Base-by-base conservation (phyloP, 2,888 invertebrate species). In the Oscheius sp. region DNA sequence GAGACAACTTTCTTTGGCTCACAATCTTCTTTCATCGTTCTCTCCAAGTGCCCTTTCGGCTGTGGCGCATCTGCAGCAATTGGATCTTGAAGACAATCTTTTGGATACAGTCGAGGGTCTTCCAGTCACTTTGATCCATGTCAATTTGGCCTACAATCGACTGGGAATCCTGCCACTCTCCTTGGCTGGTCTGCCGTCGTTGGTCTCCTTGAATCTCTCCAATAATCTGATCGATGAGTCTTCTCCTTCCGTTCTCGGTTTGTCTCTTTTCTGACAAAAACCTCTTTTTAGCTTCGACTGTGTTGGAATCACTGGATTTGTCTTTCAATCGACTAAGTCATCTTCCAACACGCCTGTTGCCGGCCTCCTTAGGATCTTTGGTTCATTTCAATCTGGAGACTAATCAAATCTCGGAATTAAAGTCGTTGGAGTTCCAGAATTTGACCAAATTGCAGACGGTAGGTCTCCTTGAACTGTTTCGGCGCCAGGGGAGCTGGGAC, bases 381-480 rank as follows among this genome's bases (percentile, higher is more conserved):
- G 71, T 63, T 4, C 72, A 75, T 42, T 46, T 79, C 23, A 55
- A 80, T 55, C 67, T 83, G 37, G 71, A 78, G 8, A 61, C 65
- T 20, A 82, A 82, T 63, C 64, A 48, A 29, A 77, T 82, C 46
- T 50, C 58, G 20, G 52, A 75, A 20, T 27, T 83, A 23, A 55
- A 71, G 37, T 61, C 69, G 17, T 55, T 57, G 31, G 61, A 57
- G 6, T 69, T 83, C 33, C 42, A 53, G 45, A 83, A 83, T 71
- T 74, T 79, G 10, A 80, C 78, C 17, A 73, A 74, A 70, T 72
- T 83, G 4, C 79, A 82, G 67, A 80, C 76, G 77, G 83, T 82
- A 55, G 70, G 82, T 37, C 25, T 10, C 27, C 17, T 37, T 31
- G 15, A 39, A 58, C 33, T 17, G 34, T 39, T 20, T 3, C 25